phyloP scores from a whole-genome alignment of 2,888 invertebrate species.

The Hirtodrosophila histrioides region DNA sequence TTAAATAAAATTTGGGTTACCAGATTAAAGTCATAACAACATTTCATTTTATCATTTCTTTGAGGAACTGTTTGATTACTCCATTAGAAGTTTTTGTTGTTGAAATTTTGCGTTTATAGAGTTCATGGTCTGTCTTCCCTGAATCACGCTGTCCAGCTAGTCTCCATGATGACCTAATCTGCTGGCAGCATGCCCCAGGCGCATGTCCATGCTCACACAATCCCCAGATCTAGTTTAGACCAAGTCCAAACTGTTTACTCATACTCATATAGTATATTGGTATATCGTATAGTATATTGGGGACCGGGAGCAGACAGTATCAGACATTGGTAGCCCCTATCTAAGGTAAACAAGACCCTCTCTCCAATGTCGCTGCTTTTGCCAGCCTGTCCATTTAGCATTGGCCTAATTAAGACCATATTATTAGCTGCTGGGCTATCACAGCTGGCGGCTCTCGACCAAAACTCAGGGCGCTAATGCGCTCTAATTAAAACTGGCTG shows the following conservation, averaged over 20 bases:
- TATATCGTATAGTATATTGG: constrained; percentile 9
- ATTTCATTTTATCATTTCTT: no score
- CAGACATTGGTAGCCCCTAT: constrained; percentile 15
- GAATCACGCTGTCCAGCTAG: constrained; percentile 15
- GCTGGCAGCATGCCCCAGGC: constrained; percentile 21
- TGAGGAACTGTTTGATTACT: no score
- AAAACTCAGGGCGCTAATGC: constrained; percentile 32
- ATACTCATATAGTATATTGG: constrained; percentile 9
- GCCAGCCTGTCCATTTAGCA: neutral
- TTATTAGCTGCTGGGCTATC: constrained; percentile 27
- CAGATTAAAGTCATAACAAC: no score
- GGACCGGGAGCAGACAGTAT: neutral
- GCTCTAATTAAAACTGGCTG: constrained; percentile 30
- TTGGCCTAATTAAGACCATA: constrained; percentile 7
- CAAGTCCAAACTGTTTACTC: constrained; percentile 29
- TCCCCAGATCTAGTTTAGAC: constrained; percentile 1
- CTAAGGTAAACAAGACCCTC: constrained; percentile 40
- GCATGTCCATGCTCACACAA: constrained; percentile 30
- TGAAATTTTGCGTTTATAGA: no score
- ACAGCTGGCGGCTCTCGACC: constrained; percentile 23
- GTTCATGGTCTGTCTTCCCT: neutral
- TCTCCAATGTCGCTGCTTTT: neutral
- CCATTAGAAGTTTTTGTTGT: no score
- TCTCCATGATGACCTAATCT: constrained; percentile 3
- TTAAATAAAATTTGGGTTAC: no score